Evolutionary conservation across 2,113 vertebrate species (phyloP).

Genomic region (Campylomormyrus numenius): DNA sequence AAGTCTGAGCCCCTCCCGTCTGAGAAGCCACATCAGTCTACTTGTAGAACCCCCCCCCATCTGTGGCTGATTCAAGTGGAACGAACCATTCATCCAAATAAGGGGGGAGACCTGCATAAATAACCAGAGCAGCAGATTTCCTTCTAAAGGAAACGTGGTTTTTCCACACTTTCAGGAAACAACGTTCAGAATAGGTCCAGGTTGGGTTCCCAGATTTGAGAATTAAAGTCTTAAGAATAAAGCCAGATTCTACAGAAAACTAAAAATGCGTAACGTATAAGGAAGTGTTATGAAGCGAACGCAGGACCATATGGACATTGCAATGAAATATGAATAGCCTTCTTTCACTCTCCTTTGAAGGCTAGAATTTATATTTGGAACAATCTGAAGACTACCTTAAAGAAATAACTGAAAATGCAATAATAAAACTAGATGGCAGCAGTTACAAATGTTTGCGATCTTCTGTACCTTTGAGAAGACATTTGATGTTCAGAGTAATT

Average conservation of each 20-base stretch:
- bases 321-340: neutral
- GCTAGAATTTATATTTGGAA: neutral
- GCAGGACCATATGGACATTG: neutral
- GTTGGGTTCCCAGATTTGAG: constrained; percentile 35
- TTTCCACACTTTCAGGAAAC: constrained; percentile 34
- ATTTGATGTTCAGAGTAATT: neutral
- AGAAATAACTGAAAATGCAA: neutral
- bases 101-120: constrained; percentile 41
- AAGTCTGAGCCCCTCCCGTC: constrained; percentile 30
- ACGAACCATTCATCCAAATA: constrained; percentile 32
- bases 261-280: constrained; percentile 36
- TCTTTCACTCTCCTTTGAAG: neutral
- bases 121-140: constrained; percentile 21
- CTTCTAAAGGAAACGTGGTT: constrained; percentile 40
- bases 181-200: constrained; percentile 41
- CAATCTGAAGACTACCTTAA: neutral
- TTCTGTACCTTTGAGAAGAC: neutral
- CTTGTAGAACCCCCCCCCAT: neutral
- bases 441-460: neutral
- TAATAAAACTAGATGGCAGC: neutral
- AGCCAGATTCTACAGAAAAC: constrained; percentile 25
- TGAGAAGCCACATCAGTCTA: neutral
- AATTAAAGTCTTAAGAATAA: constrained; percentile 35
- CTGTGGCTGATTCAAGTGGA: constrained; percentile 38
- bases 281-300: neutral